Evolutionary conservation across 2,888 invertebrate genomes (phyloP), one percentile per base, ranked within the genome.

Genomic region (Drosophila affinis): DNA sequence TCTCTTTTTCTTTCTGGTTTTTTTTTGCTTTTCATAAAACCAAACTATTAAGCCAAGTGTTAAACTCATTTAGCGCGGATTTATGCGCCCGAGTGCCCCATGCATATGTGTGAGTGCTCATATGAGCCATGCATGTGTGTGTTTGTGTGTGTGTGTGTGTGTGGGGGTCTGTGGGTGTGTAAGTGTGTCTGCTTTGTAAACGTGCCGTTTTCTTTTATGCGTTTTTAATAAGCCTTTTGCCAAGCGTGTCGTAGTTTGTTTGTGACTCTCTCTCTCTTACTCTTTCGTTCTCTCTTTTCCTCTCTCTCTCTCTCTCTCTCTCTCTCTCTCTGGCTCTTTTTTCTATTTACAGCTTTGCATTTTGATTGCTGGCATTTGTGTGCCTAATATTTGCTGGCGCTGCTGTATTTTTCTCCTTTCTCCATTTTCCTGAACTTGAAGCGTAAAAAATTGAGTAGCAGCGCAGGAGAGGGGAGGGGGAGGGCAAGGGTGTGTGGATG

Each of bases 31-130:
- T 82, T 87, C 85, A 87, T 85, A 87, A 86, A 88, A 82, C 88
- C 88, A 86, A 85, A 86, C 78, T 79, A 85, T 85, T 85, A 88
- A 85, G 86, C 84, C 84, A 85, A 85, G 84, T 85, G 84, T 85
- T 85, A 85, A 85, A 85, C 84, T 88, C 84, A 85, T 85, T 85
- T 88, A 85, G 87, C 88, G 84, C 88, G 88, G 84, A 85, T 86
- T 85, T 88, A 86, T 88, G 84, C 88, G 83, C 84, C 84, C 81
- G 88, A 87, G 87, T 83, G 83, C 80, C 68, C 62, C 78, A 75
- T 81, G 72, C 87, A 82, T 75, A 62, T 77, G 29, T 54, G 49
- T 34, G 49, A n/a, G 12, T 1, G 14, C 34, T 34, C 34, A 12
- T 34, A 34, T 34, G 34, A 34, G 58, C 21, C n/a, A 17, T 9